Conservation (phyloP, 2,888 invertebrate species). For the Drosophila mimetica region DNA sequence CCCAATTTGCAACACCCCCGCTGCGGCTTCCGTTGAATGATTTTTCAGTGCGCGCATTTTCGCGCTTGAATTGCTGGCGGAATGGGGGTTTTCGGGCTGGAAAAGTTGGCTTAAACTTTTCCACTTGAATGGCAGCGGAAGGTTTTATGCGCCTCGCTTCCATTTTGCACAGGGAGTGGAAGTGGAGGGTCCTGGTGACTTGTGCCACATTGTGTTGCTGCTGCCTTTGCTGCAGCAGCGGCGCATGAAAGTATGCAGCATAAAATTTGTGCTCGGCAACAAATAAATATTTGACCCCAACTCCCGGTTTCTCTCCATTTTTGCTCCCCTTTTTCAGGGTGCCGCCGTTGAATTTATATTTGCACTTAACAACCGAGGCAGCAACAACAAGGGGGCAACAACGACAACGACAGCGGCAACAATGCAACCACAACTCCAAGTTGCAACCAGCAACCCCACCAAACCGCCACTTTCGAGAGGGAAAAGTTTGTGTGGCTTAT, state of each 20-base stretch:
- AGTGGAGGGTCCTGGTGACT: slow-evolving; percentile 7
- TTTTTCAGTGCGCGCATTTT: slow-evolving; percentile 59
- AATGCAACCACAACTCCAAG: slow-evolving; percentile 37
- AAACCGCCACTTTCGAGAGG: slow-evolving; percentile 46
- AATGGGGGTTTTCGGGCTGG: slow-evolving; percentile 8
- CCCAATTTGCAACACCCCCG: neutral
- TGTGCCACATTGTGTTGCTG: slow-evolving; percentile 62
- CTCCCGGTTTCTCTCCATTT: neutral
- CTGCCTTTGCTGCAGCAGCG: slow-evolving; percentile 61
- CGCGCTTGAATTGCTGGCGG: slow-evolving; percentile 50
- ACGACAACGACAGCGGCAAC: slow-evolving; percentile 37
- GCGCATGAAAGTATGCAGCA: slow-evolving; percentile 76
- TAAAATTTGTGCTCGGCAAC: slow-evolving; percentile 71
- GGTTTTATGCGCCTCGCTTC: slow-evolving; percentile 66
- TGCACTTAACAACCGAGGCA: slow-evolving; percentile 66
- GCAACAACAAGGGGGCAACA: slow-evolving; percentile 20
- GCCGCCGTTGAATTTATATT: slow-evolving; percentile 70
- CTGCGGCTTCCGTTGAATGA: slow-evolving; percentile 51
- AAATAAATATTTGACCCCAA: slow-evolving; percentile 72
- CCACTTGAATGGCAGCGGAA: slow-evolving; percentile 78
- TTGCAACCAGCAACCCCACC: slow-evolving; percentile 5
- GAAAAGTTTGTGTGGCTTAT: slow-evolving; percentile 71
- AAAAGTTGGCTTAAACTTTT: slow-evolving; percentile 77
- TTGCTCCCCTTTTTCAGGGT: neutral
- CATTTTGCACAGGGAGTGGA: neutral